Evolutionary conservation across 2,888 invertebrate genomes (phyloP), one percentile per base, ranked within the genome.

Genomic region (Phengaris arion): DNA sequence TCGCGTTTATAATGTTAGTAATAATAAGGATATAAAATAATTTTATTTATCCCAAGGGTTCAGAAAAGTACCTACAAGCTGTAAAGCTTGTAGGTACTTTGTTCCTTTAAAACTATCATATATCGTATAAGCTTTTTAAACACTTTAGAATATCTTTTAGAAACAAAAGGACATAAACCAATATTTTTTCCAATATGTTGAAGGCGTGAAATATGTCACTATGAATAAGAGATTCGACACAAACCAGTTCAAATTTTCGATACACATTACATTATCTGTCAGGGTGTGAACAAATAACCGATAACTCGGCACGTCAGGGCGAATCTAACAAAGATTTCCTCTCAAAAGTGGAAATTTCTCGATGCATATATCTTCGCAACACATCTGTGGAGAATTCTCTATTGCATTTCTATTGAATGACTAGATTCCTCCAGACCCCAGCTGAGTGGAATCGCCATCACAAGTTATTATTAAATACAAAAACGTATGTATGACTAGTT

Each of bases 201-300:
- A 15, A 68, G 59, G 51, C 15, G 15, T 69, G 48, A 74, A 54
- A 75, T 46, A 81, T 79, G 84, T 83, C 86, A 82, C 79, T 81
- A 80, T 82, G 83, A 81, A 84, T 85, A 85, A 80, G 82, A 77
- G 79, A 79, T 80, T 82, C 80, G 81, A 77, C 78, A 74, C 77
- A 75, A 79, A 85, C 86, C 80, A 84, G 87, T 84, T 85, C 86
- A 87, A 88, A 88, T 84, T 83, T 80, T 85, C 84, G 84, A 82
- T 86, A 85, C 86, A 85, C 87, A 87, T 88, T 85, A 86, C 84
- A 85, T 87, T 86, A 87, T 83, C 84, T 84, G 87, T 87, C 89
- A 87, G 84, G 86, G 87, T 85, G 84, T 85, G 82, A 81, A 81
- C 84, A 83, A 85, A 85, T 83, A 86, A 81, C 78, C 77, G 76